Evolutionary conservation across 2,888 invertebrate species (phyloP).

Genomic region (Ectropis crepuscularia): DNA sequence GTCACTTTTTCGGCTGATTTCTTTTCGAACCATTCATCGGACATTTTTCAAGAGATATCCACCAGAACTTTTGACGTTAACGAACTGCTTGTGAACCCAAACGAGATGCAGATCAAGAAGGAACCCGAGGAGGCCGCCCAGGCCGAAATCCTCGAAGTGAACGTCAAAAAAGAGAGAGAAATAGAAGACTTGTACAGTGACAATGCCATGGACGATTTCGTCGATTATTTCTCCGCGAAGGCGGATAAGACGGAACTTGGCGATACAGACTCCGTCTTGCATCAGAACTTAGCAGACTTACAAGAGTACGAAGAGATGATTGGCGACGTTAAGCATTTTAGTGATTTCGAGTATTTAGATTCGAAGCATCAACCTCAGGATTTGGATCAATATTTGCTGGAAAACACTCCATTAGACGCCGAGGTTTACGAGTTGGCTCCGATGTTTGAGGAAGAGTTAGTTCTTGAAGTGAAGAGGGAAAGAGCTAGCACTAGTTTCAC

Average conservation of each 20-base stretch:
- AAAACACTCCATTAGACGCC: conserved; percentile 74
- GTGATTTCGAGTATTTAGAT: conserved; percentile 73
- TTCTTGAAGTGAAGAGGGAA: conserved; percentile 75
- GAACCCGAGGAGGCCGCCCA: conserved; percentile 53
- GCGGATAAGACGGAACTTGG: conserved; percentile 66
- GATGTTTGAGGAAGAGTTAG: conserved; percentile 74
- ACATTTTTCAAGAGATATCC: conserved; percentile 74
- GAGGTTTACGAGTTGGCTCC: conserved; percentile 72
- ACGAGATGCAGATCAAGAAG: conserved; percentile 75
- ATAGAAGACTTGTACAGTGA: conserved; percentile 72
- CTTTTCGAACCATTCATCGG: conserved; percentile 66
- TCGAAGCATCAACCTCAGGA: conserved; percentile 72
- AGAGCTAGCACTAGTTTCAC: conserved; percentile 82
- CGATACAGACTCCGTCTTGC: conserved; percentile 77
- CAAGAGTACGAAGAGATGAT: conserved; percentile 80
- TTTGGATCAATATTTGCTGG: conserved; percentile 72
- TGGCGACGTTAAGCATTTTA: conserved; percentile 68
- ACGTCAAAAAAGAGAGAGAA: conserved; percentile 68
- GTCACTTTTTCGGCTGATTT: conserved; percentile 74
- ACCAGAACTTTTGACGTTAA: conserved; percentile 77
- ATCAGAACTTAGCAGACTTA: conserved; percentile 85
- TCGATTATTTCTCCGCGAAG: conserved; percentile 72
- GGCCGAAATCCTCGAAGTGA: conserved; percentile 51
- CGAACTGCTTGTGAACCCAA: conserved; percentile 69
- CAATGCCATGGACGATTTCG: conserved; percentile 74